Percentiles rank a stretch among this genome's conserved stretches.
phyloP scores from a whole-genome alignment of 1,140 invertebrate species.

The Drosophila willistoni region DNA sequence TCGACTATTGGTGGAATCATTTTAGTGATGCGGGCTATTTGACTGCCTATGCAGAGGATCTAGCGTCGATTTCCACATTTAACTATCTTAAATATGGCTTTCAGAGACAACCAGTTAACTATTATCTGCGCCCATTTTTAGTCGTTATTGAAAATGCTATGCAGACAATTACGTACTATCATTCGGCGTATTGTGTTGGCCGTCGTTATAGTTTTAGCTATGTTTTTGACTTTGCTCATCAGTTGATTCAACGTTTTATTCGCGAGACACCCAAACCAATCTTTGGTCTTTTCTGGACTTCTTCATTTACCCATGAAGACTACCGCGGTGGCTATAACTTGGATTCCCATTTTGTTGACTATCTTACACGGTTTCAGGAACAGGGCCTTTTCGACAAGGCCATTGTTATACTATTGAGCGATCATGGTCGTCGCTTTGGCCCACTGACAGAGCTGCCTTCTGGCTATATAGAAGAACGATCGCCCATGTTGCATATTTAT shows the following conservation, averaged over 20 bases:
- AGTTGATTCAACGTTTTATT: constrained; percentile 84
- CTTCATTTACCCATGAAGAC: constrained; percentile 89
- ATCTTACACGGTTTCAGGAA: constrained; percentile 85
- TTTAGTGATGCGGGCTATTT: constrained; percentile 88
- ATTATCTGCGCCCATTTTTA: constrained; percentile 90
- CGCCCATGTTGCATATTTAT: constrained; percentile 92
- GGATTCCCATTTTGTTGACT: constrained; percentile 85
- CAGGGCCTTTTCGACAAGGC: constrained; percentile 86
- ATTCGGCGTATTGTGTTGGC: constrained; percentile 83
- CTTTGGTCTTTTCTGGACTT: constrained; percentile 92
- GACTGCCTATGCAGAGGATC: constrained; percentile 92
- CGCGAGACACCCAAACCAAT: constrained; percentile 85
- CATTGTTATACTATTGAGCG: constrained; percentile 92
- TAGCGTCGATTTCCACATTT: constrained; percentile 88
- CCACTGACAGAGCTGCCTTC: constrained; percentile 85
- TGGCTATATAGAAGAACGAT: constrained; percentile 93
- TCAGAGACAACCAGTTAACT: constrained; percentile 89
- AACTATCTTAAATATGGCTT: constrained; percentile 93
- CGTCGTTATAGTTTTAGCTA: constrained; percentile 84
- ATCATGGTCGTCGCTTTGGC: constrained; percentile 95
- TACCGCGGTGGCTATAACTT: constrained; percentile 88
- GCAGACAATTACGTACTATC: background rate
- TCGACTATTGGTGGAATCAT: constrained; percentile 91
- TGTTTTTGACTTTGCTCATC: constrained; percentile 84
- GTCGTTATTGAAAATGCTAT: constrained; percentile 83